phyloP scores from a whole-genome alignment of 2,888 invertebrate species.

The Zaprionus lineosus region DNA sequence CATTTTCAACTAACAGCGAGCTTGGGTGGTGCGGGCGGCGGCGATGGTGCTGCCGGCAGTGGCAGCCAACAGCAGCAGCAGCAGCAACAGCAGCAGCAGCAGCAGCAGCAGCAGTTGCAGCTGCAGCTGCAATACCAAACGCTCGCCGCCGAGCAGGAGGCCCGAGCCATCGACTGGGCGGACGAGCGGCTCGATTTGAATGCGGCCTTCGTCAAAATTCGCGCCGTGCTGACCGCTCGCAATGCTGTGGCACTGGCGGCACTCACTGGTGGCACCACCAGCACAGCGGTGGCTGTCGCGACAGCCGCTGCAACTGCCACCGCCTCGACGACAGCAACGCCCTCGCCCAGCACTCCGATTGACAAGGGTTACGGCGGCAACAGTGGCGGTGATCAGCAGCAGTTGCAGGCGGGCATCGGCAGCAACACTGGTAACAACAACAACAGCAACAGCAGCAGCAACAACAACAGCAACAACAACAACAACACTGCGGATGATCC shows the following conservation, averaged over 20 bases:
- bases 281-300: conserved; percentile 1
- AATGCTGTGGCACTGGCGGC: conserved; percentile 69
- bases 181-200: conserved; percentile 78
- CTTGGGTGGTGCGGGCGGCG: conserved; percentile 45
- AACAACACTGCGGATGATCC: conserved; percentile 67
- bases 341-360: conserved; percentile 10
- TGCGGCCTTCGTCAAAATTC: conserved; percentile 78
- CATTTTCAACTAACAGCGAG: conserved; percentile 71
- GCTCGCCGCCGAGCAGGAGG: conserved; percentile 77
- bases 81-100: conserved; percentile 39
- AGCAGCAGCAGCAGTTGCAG: conserved; percentile 66
- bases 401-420: no score
- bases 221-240: conserved; percentile 74
- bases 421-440: conserved; percentile 41
- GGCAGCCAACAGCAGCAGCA: conserved; percentile 35
- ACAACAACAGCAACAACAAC: conserved; percentile 58
- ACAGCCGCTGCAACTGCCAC: conserved; percentile 37
- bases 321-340: conserved; percentile 11
- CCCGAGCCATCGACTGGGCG: conserved; percentile 77
- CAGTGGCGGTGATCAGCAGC: conserved; percentile 14
- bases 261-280: conserved; percentile 15
- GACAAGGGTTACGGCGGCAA: conserved; percentile 4
- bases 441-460: conserved; percentile 43
- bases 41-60: conserved; percentile 40
- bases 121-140: conserved; percentile 61